phyloP scores from a whole-genome alignment of 2,888 invertebrate genomes.

The Phyllotreta striolata region DNA sequence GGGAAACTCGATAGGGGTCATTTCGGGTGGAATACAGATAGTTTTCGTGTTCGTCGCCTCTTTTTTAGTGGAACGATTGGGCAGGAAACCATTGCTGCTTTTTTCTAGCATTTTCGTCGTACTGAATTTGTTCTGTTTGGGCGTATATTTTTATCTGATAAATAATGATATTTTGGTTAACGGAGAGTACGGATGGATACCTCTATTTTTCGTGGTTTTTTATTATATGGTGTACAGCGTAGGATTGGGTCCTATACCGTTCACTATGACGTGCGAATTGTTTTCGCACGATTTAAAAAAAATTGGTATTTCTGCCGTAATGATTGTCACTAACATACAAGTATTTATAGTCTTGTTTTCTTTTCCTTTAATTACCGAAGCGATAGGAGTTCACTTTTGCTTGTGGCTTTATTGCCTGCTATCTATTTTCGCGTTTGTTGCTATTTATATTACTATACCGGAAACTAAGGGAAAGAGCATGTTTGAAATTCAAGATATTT shows the following conservation, averaged over 20 bases:
- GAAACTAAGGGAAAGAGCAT: conserved; percentile 44
- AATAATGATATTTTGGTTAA: conserved; percentile 45
- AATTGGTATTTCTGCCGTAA: conserved; percentile 60
- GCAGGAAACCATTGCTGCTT: conserved; percentile 73
- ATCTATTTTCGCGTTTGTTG: conserved; percentile 24
- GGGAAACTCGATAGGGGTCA: conserved; percentile 72
- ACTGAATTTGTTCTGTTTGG: conserved; percentile 66
- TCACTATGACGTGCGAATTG: conserved; percentile 83
- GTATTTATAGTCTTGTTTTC: conserved; percentile 37
- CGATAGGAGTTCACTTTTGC: conserved; percentile 33
- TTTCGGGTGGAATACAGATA: conserved; percentile 80
- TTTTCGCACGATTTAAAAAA: conserved; percentile 80
- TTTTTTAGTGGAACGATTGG: conserved; percentile 75
- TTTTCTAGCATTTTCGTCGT: conserved; percentile 71
- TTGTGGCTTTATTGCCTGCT: conserved; percentile 38
- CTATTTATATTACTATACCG: conserved; percentile 38
- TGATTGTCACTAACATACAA: conserved; percentile 28
- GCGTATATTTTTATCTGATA: conserved; percentile 70
- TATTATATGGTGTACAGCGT: conserved; percentile 76
- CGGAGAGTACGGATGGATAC: conserved; percentile 69
- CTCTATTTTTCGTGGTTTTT: conserved; percentile 71
- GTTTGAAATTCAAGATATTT: conserved; percentile 35
- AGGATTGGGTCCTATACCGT: conserved; percentile 77
- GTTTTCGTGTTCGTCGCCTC: conserved; percentile 72
- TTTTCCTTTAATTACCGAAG: conserved; percentile 36